These are phyloP conservation scores for Nymphalis c-album DNA, from an alignment of 2,888 invertebrate species.

Conservation along the genomic window DNA sequence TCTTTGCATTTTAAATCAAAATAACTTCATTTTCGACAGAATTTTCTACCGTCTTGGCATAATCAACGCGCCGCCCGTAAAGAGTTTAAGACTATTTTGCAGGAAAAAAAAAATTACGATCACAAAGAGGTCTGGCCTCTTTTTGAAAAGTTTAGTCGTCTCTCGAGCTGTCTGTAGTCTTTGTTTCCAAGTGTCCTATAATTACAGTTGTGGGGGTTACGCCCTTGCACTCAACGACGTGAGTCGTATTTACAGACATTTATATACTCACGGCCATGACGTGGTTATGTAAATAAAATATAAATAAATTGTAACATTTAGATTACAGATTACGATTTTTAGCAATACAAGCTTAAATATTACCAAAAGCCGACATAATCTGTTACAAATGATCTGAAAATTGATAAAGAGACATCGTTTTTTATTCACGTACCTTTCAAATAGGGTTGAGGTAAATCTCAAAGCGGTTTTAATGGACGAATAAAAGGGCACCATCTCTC, in stretches of 20 bases:
- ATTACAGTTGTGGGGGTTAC: constrained; percentile 37
- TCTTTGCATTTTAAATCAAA: constrained; percentile 77
- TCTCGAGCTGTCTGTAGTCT: constrained; percentile 39
- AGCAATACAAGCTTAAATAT: constrained; percentile 11
- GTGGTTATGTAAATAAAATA: background rate
- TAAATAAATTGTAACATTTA: background rate
- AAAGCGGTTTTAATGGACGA: constrained; percentile 78
- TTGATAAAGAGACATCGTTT: constrained; percentile 61
- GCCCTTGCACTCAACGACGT: constrained; percentile 15
- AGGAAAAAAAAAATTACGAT: constrained; percentile 62
- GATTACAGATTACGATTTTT: too few relatives aligned
- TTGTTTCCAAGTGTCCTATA: constrained; percentile 21
- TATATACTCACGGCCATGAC: constrained; percentile 5
- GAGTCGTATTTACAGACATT: constrained; percentile 5
- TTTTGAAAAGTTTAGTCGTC: constrained; percentile 59
- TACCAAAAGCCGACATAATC: constrained; percentile 47
- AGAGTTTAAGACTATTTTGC: constrained; percentile 74
- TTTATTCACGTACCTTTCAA: constrained; percentile 65
- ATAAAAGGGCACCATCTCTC: constrained; percentile 77
- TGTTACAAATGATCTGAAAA: constrained; percentile 65
- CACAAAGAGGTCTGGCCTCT: constrained; percentile 55
- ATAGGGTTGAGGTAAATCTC: constrained; percentile 67
- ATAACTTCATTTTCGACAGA: constrained; percentile 74
- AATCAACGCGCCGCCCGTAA: constrained; percentile 66
- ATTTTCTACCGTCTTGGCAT: constrained; percentile 70